A percentile compares a stretch with the other conserved stretches of the same genome.
Evolutionary conservation across 1,140 invertebrate species (phyloP).

Genomic region (Drosophila murphyi): DNA sequence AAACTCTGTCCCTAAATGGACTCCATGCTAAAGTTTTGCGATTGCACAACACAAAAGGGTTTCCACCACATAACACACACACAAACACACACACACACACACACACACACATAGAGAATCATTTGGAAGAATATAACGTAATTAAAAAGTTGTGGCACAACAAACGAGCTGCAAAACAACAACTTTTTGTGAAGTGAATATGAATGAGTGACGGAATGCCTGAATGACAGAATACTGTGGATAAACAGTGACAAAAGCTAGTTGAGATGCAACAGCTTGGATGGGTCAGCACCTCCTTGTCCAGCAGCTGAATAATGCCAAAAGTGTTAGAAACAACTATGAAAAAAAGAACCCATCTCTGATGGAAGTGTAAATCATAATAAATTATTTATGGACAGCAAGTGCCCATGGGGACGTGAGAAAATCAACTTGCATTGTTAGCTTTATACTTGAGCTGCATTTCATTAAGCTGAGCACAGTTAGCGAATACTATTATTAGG

Average conservation of each 20-base stretch:
- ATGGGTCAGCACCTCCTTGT: not conserved
- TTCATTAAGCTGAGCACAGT: slow-evolving; percentile 5
- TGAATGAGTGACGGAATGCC: slow-evolving; percentile 12
- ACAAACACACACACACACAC: not conserved
- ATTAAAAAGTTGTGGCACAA: slow-evolving; percentile 63
- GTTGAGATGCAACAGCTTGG: slow-evolving; percentile 35
- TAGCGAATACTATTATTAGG: not conserved
- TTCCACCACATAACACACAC: not conserved
- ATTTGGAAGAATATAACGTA: slow-evolving; percentile 58
- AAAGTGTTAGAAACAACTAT: not conserved
- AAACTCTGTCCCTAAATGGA: slow-evolving; percentile 25
- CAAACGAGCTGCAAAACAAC: slow-evolving; percentile 30
- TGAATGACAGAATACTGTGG: not conserved
- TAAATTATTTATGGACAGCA: not conserved
- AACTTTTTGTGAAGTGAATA: slow-evolving; percentile 30
- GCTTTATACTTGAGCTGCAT: slow-evolving; percentile 7
- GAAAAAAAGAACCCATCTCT: not conserved
- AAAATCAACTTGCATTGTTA: slow-evolving; percentile 30
- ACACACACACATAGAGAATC: slow-evolving; percentile 19
- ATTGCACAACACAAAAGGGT: slow-evolving; percentile 24
- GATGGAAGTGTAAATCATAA: not conserved
- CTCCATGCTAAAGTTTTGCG: slow-evolving; percentile 26
- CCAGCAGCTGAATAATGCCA: not conserved
- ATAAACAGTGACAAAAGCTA: not conserved
- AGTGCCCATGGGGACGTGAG: not conserved